Conservation (phyloP, 1,140 invertebrate species). For the Aphaenogaster rudis region DNA sequence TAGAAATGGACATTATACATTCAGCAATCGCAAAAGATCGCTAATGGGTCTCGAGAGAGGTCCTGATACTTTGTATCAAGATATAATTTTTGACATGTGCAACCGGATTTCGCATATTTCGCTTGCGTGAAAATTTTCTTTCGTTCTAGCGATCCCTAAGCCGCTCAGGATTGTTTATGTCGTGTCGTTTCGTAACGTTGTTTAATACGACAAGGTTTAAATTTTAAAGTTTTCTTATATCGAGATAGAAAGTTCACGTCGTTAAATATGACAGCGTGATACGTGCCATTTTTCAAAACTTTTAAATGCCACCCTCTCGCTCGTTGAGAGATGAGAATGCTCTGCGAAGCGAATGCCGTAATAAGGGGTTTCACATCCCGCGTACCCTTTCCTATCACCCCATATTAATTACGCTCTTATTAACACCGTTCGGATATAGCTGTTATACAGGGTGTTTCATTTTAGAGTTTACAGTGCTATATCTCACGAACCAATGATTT, state of each 20-base stretch:
- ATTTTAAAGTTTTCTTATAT: constrained; percentile 7
- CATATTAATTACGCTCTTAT: constrained; percentile 26
- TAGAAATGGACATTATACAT: no score
- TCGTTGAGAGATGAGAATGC: neutral
- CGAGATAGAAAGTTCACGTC: neutral
- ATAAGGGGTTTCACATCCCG: constrained; percentile 2
- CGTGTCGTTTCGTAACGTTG: neutral
- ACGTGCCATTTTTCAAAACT: constrained; percentile 20
- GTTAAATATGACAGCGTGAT: neutral
- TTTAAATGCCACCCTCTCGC: neutral
- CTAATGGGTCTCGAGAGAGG: neutral
- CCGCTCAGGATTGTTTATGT: neutral
- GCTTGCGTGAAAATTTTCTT: neutral
- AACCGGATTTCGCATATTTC: neutral
- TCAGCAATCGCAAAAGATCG: neutral
- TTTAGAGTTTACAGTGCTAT: no score
- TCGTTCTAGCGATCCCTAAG: neutral
- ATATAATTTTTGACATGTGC: neutral
- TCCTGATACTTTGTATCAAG: neutral
- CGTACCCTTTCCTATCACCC: neutral
- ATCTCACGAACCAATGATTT: no score
- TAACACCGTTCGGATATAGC: constrained; percentile 10
- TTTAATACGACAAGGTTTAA: neutral
- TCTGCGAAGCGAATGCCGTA: constrained; percentile 9
- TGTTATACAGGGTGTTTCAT: neutral